Percentiles rank a stretch among this genome's conserved stretches.
Evolutionary conservation across 2,888 invertebrate species (phyloP).

Genomic region (Abrostola triplasia): DNA sequence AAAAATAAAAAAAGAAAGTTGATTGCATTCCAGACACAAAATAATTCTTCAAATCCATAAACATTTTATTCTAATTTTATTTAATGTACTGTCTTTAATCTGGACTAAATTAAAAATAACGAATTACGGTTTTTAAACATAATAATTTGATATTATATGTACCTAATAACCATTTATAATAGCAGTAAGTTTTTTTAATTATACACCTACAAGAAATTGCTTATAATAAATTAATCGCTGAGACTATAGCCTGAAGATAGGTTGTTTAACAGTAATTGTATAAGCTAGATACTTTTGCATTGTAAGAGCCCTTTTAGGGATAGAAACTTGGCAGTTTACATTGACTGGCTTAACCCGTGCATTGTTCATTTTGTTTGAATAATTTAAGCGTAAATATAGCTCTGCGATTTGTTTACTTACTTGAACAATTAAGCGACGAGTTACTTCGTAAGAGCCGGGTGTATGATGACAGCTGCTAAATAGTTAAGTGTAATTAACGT

Average conservation of each 20-base stretch:
- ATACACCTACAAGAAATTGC: too few species aligned
- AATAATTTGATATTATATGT: too few species aligned
- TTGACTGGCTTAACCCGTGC: background rate
- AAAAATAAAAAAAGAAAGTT: background rate
- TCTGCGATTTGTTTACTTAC: background rate
- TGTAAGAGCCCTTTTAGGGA: background rate
- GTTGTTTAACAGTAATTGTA: background rate
- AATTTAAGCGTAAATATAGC: background rate
- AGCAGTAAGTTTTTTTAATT: too few species aligned
- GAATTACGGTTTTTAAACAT: too few species aligned
- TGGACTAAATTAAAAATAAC: too few species aligned
- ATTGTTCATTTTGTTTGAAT: constrained; percentile 1
- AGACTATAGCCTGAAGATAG: background rate
- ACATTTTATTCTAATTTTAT: too few species aligned
- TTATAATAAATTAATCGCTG: background rate
- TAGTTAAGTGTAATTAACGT: background rate
- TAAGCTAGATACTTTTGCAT: background rate
- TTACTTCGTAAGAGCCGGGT: background rate
- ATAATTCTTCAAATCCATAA: background rate
- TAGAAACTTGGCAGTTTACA: background rate
- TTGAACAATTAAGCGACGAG: background rate
- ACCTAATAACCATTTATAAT: too few species aligned
- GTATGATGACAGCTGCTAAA: background rate
- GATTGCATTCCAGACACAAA: background rate
- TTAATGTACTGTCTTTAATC: too few species aligned